phyloP scores from a whole-genome alignment of 2,888 invertebrate genomes.

The Trissoscelio sp. region DNA sequence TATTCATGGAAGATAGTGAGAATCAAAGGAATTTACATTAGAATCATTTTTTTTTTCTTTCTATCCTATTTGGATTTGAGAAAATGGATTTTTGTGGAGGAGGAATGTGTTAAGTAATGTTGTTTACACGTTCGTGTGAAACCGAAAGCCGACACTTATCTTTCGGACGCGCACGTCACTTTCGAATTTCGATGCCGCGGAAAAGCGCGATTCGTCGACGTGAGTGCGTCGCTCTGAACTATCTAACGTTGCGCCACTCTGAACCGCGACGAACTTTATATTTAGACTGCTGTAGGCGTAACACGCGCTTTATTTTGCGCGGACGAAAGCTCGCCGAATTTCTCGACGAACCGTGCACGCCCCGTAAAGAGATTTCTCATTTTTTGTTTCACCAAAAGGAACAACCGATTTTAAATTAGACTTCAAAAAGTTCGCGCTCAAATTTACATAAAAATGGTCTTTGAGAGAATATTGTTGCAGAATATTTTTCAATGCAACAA shows the following conservation, averaged over 20 bases:
- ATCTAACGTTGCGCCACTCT: slow-evolving; percentile 57
- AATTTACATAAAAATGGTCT: no score
- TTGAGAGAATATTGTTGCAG: no score
- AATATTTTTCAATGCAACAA: no score
- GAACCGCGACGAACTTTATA: slow-evolving; percentile 73
- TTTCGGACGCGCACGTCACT: slow-evolving; percentile 17
- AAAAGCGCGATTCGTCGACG: slow-evolving; percentile 39
- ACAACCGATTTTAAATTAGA: no score
- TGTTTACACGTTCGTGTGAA: slow-evolving; percentile 38
- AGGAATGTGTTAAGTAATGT: neutral
- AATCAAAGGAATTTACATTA: slow-evolving; percentile 11
- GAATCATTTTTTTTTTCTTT: neutral
- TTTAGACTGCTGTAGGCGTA: slow-evolving; percentile 73
- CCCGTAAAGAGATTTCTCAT: neutral
- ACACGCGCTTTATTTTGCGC: slow-evolving; percentile 61
- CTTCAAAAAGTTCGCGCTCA: no score
- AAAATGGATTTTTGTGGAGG: neutral
- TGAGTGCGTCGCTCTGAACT: slow-evolving; percentile 53
- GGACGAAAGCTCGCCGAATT: slow-evolving; percentile 42
- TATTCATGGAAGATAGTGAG: slow-evolving; percentile 1
- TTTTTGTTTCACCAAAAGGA: neutral
- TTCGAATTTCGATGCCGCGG: slow-evolving; percentile 30
- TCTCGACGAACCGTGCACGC: slow-evolving; percentile 23
- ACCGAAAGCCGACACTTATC: slow-evolving; percentile 36
- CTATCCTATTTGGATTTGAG: neutral